These are phyloP conservation scores for Ophthalmolycus amberensis DNA, from an alignment of 2,113 vertebrate genomes.

Conservation along the genomic window DNA sequence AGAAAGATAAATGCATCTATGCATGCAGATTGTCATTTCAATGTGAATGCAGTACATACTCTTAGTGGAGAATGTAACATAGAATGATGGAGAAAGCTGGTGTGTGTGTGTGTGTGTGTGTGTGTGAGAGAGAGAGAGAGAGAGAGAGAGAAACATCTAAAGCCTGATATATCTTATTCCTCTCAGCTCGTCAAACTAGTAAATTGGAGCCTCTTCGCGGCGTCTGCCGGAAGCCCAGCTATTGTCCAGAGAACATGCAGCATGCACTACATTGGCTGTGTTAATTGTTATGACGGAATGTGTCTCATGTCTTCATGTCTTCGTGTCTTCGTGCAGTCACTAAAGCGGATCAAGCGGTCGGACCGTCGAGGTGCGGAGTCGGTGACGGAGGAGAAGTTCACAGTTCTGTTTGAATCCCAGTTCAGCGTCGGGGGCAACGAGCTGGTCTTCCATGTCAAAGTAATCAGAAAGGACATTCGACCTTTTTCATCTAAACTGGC, in stretches of 20 bases:
- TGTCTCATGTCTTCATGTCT: background rate
- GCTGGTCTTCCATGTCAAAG: conserved; percentile 96
- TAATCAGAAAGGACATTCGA: conserved; percentile 57
- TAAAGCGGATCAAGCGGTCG: conserved; percentile 95
- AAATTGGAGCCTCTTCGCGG: background rate
- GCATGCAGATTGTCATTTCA: background rate
- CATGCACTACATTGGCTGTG: background rate
- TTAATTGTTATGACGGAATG: background rate
- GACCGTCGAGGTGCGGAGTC: conserved; percentile 94
- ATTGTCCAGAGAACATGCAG: background rate
- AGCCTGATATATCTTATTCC: background rate
- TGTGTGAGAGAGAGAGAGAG: no score
- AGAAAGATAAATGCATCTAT: no score
- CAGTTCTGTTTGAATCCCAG: conserved; percentile 95
- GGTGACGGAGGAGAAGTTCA: conserved; percentile 97
- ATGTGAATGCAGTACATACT: background rate
- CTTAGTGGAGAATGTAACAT: background rate
- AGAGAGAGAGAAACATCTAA: no score
- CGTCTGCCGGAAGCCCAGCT: background rate
- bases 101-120: background rate
- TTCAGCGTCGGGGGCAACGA: conserved; percentile 96
- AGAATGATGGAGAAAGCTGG: background rate
- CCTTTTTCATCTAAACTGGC: background rate
- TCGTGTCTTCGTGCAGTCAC: conserved; percentile 81
- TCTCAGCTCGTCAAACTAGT: background rate